Base-by-base conservation (phyloP, 1,140 invertebrate species). In the Trichonephila clavata region DNA sequence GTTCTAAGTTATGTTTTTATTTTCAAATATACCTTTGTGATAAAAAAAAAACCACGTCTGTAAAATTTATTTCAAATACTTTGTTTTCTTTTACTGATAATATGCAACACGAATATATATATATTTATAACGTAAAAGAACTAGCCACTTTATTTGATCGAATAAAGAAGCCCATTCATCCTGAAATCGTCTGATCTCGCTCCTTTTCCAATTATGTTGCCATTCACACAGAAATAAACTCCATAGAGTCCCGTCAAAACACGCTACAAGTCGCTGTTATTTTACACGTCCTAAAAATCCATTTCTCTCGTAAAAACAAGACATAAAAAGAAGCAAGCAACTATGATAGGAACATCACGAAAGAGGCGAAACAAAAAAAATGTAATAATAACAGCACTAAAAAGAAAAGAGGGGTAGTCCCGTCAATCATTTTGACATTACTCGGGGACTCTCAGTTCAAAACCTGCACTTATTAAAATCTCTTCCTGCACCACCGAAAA, bases 401-500 rank as follows among this genome's bases (percentile, higher is more conserved):
- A 32, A 65, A 77, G 27, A 71, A 71, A 68, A 4, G 68, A 27
- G 13, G 27, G 27, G 24, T 18, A 20, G 27, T 16, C 59, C 65
- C 68, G 65, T 80, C 88, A 90, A 90, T 90, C 88, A 90, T 60
- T 32, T 80, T 77, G 71, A 90, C 88, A 90, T 90, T 59, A 89
- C 63, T 21, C 86, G 50, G 63, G 27, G n/a, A 50, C 61, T 8
- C 61, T 8, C 63, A 39, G 61, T 71, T 65, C 50, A 27, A 43
- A 32, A 27, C 61, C 13, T 80, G 68, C 50, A 60, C 88, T 90
- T 90, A 90, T 90, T 90, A 90, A 90, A 90, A 90, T 80, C 65
- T 80, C 68, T 88, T 88, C 63, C 18, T 50, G 60, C 39, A 50
- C 86, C 32, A 71, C 32, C 32, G 21, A 39, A 18, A 50, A n/a